Conservation (phyloP, 2,113 vertebrate species). For the Columba janthina region DNA sequence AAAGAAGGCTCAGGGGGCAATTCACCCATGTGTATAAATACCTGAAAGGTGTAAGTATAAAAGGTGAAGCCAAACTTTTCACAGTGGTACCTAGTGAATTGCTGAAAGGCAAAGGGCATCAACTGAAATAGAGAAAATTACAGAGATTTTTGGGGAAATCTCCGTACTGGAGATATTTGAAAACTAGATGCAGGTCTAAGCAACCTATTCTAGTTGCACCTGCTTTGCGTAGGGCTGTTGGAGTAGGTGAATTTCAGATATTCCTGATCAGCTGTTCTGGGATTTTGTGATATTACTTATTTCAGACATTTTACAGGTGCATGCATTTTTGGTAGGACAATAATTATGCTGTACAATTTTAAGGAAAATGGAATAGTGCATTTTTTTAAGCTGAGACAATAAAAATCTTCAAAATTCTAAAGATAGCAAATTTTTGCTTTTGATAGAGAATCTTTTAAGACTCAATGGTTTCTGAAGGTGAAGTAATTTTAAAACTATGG, state of each 20-base stretch:
- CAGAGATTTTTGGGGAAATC: no score
- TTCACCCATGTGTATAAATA: no score
- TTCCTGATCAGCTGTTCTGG: neutral
- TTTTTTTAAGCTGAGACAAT: neutral
- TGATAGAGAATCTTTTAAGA: neutral
- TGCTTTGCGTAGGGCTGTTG: neutral
- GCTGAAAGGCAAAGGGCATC: no score
- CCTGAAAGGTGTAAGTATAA: no score
- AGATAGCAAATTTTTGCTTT: neutral
- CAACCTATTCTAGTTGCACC: fast-evolving
- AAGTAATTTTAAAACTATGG: conserved; percentile 20
- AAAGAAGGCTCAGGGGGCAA: no score
- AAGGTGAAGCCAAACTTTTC: no score
- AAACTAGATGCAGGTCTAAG: neutral
- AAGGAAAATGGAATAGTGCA: neutral
- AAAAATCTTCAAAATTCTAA: neutral
- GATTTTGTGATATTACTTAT: neutral
- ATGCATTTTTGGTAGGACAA: neutral
- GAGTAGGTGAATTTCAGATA: neutral
- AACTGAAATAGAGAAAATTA: no score
- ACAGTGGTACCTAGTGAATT: no score
- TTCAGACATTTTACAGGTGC: neutral
- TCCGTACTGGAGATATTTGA: neutral
- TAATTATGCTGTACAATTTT: neutral
- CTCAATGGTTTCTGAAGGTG: neutral